Percentiles rank a stretch among this genome's conserved stretches.
These are phyloP conservation scores for Hylia prasina DNA, from an alignment of 2,113 vertebrate species.

Conservation along the genomic window DNA sequence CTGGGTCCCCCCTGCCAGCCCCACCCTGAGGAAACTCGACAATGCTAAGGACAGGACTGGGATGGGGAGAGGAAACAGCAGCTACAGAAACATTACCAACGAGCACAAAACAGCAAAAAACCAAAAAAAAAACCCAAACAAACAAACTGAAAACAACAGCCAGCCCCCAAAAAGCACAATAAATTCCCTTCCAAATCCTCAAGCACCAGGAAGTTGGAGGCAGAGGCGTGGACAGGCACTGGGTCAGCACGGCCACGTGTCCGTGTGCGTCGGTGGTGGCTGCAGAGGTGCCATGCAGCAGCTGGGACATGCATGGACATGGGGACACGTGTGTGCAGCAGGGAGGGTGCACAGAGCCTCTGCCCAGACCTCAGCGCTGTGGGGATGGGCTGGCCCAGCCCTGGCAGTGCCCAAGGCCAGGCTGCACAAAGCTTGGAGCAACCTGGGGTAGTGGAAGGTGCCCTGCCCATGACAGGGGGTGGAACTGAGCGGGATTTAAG, in stretches of 20 bases:
- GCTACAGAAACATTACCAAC: slow-evolving; percentile 48
- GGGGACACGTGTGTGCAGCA: background rate
- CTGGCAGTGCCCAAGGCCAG: background rate
- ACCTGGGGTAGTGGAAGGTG: background rate
- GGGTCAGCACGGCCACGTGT: background rate
- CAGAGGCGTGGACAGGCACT: background rate
- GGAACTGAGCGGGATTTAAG: background rate
- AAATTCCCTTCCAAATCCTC: slow-evolving; percentile 27
- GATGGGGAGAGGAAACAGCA: slow-evolving; percentile 7
- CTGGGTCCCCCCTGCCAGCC: background rate
- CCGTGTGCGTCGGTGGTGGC: rapidly evolving
- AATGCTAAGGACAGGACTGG: slow-evolving; percentile 32
- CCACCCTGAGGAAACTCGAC: background rate
- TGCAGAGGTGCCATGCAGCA: slow-evolving; percentile 28
- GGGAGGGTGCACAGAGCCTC: background rate
- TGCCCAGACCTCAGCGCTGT: background rate
- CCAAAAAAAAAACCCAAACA: background rate
- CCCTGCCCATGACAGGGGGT: background rate
- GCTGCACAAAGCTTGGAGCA: background rate
- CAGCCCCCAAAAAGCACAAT: slow-evolving; percentile 23
- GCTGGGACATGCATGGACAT: background rate
- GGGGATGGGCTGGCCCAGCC: background rate
- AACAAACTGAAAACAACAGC: slow-evolving; percentile 48
- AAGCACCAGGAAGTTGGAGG: background rate
- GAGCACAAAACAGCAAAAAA: slow-evolving; percentile 24